These are phyloP conservation scores for Alviniconcha strummeri DNA, from an alignment of 2,888 invertebrate species.

Conservation along the genomic window DNA sequence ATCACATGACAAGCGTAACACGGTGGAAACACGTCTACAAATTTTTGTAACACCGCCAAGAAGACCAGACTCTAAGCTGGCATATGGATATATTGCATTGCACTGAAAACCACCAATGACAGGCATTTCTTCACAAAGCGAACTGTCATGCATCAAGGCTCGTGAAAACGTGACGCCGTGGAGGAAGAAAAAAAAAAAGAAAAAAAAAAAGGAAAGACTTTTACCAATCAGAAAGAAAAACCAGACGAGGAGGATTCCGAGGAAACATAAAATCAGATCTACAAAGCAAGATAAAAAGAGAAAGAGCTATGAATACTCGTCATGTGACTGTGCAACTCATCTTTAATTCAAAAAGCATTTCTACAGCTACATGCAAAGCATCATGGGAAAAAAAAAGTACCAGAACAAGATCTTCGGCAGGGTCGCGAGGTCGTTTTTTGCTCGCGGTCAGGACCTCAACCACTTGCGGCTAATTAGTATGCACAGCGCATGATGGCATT, in stretches of 20 bases:
- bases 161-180: slow-evolving; percentile 36
- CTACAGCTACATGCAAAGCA: slow-evolving; percentile 74
- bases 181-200: slow-evolving; percentile 28
- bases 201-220: slow-evolving; percentile 24
- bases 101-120: slow-evolving; percentile 30
- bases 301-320: slow-evolving; percentile 48
- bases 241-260: slow-evolving; percentile 35
- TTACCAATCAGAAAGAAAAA: slow-evolving; percentile 37
- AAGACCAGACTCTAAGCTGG: slow-evolving; percentile 4
- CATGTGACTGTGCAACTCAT: slow-evolving; percentile 72
- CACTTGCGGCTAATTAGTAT: slow-evolving; percentile 74
- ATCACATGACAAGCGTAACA: slow-evolving; percentile 64
- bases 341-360: slow-evolving; percentile 57
- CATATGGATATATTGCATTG: slow-evolving; percentile 22
- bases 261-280: slow-evolving; percentile 42
- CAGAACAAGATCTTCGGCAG: slow-evolving; percentile 93
- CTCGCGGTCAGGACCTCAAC: slow-evolving; percentile 81
- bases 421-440: slow-evolving; percentile 95
- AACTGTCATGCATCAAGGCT: slow-evolving; percentile 43
- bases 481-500: slow-evolving; percentile 72
- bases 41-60: slow-evolving; percentile 19
- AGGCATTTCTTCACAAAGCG: slow-evolving; percentile 30
- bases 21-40: slow-evolving; percentile 26
- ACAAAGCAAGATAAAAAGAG: slow-evolving; percentile 36
- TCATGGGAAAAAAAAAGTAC: slow-evolving; percentile 79